Conservation (phyloP, 2,888 invertebrate species). For the Pycnomerus fuliginosus region DNA sequence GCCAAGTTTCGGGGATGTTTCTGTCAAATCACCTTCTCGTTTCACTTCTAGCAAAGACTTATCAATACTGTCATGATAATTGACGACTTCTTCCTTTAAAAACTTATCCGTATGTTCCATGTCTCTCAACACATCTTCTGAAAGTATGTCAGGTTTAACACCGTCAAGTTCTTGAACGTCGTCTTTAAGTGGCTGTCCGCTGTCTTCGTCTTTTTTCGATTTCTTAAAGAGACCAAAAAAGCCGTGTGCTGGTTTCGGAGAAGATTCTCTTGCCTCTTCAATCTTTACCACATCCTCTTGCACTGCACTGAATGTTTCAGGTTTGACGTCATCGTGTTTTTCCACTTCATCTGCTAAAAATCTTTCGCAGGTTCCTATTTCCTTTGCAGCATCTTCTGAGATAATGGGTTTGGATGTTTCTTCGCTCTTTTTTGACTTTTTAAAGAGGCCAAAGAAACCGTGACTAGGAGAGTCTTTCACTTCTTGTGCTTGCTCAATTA, state of each 20-base stretch:
- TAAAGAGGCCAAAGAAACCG: background rate
- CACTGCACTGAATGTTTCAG: background rate
- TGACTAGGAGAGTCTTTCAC: too few relatives aligned
- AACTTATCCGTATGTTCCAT: conserved; percentile 13
- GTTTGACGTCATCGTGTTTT: conserved; percentile 22
- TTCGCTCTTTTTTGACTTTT: conserved; percentile 16
- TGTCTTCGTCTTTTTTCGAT: conserved; percentile 24
- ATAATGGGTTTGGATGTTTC: conserved; percentile 6
- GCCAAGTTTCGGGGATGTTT: too few relatives aligned
- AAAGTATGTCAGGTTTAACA: background rate
- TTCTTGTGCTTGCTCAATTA: background rate
- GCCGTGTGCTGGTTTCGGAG: too few relatives aligned
- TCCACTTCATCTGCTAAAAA: conserved; percentile 21
- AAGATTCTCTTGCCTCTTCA: background rate
- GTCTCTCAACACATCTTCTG: conserved; percentile 14
- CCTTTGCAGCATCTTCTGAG: conserved; percentile 10
- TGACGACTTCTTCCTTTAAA: conserved; percentile 18
- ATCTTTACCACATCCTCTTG: background rate
- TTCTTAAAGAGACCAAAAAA: background rate
- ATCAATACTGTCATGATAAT: conserved; percentile 23
- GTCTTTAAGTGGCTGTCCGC: conserved; percentile 22
- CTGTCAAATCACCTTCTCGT: too few relatives aligned
- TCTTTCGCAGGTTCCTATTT: conserved; percentile 8
- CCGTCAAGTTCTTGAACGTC: conserved; percentile 6
- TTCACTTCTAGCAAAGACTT: too few relatives aligned